A percentile compares a stretch with the other conserved stretches of the same genome.
Conservation (phyloP, 2,888 invertebrate species). For the Thalpophila matura region DNA sequence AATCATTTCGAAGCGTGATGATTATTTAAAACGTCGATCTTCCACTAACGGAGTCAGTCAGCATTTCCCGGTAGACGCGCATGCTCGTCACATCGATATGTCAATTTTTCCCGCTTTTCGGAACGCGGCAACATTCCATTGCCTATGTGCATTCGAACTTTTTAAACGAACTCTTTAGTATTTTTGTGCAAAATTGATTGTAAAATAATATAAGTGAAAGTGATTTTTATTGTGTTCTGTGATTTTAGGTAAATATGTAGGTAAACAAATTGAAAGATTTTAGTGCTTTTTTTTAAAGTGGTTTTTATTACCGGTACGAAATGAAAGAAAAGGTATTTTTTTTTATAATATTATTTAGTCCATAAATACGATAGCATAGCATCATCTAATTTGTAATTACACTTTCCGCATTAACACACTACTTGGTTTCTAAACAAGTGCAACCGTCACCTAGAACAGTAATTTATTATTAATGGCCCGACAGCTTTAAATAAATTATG, state of each 20-base stretch:
- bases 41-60: constrained; percentile 70
- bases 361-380: background rate
- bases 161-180: constrained; percentile 32
- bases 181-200: constrained; percentile 9
- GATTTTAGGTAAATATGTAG: constrained; percentile 34
- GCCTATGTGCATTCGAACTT: constrained; percentile 30
- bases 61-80: constrained; percentile 71
- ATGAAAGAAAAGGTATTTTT: constrained; percentile 59
- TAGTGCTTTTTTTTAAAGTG: constrained; percentile 28
- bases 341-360: background rate
- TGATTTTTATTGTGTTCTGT: constrained; percentile 31
- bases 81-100: constrained; percentile 71
- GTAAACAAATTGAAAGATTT: constrained; percentile 28
- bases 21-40: constrained; percentile 68
- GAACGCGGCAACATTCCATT: constrained; percentile 37
- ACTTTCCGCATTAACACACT: constrained; percentile 14
- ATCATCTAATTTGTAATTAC: constrained; percentile 5
- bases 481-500: constrained; percentile 12
- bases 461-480: constrained; percentile 41
- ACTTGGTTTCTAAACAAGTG: constrained; percentile 5
- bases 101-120: constrained; percentile 66
- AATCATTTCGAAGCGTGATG: constrained; percentile 62
- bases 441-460: constrained; percentile 33
- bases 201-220: constrained; percentile 14
- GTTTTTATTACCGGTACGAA: constrained; percentile 1